Conservation (phyloP, 2,888 invertebrate genomes). For the Tortrix viridana region DNA sequence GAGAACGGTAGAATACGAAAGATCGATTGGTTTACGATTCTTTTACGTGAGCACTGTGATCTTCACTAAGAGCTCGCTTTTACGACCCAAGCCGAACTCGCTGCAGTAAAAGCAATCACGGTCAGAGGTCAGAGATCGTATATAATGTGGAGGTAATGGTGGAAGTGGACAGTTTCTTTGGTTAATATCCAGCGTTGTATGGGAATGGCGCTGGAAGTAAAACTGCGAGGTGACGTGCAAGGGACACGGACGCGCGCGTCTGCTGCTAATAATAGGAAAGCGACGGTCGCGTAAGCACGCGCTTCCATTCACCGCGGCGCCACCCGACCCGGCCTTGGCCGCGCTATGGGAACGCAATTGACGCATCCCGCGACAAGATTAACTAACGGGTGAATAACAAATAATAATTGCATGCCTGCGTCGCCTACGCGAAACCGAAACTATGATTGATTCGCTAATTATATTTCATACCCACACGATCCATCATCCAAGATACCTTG, state of each 20-base stretch:
- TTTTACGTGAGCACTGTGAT: conserved; percentile 32
- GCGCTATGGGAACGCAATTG: conserved; percentile 63
- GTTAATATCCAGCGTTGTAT: background rate
- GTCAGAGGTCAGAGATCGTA: conserved; percentile 19
- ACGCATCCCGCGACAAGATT: conserved; percentile 56
- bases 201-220: conserved; percentile 9
- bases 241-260: conserved; percentile 50
- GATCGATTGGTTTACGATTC: conserved; percentile 32
- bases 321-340: conserved; percentile 62
- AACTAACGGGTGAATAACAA: conserved; percentile 43
- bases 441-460: conserved; percentile 36
- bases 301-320: conserved; percentile 71
- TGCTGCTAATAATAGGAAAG: conserved; percentile 69
- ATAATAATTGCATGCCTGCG: conserved; percentile 27
- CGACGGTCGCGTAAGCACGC: conserved; percentile 59
- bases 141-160: background rate
- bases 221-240: conserved; percentile 40
- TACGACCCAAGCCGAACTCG: conserved; percentile 19
- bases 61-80: conserved; percentile 32
- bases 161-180: background rate
- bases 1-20: conserved; percentile 32
- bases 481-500: conserved; percentile 33
- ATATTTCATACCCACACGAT: conserved; percentile 33
- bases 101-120: conserved; percentile 24
- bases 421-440: conserved; percentile 34